Evolutionary conservation across 2,113 vertebrate species (phyloP).

Genomic region (Petromus typicus): DNA sequence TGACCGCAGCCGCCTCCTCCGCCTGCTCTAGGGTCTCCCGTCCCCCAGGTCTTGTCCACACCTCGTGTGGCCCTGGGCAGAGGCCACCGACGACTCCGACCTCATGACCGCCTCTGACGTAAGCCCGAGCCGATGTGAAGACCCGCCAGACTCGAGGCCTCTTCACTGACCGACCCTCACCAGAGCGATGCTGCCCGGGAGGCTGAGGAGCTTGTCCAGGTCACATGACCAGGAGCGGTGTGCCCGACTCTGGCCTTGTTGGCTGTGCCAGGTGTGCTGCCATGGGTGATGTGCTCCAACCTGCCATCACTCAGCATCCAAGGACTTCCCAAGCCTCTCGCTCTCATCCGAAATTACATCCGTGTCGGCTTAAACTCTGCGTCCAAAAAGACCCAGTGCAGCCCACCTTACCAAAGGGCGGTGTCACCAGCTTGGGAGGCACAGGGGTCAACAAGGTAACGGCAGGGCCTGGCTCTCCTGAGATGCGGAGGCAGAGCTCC

Average conservation of each 20-base stretch:
- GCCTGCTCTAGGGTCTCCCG: background rate
- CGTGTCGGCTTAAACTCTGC: background rate
- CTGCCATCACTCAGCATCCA: fast-evolving
- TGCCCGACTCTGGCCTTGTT: background rate
- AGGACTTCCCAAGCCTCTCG: background rate
- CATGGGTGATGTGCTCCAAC: background rate
- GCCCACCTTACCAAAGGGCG: no score
- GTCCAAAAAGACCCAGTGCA: background rate
- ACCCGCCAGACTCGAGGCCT: no score
- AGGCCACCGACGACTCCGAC: no score
- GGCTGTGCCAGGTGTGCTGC: fast-evolving
- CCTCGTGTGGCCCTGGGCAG: fast-evolving
- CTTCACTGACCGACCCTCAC: no score
- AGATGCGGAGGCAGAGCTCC: background rate
- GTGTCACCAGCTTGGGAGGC: fast-evolving
- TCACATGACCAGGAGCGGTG: no score
- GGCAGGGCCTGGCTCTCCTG: background rate
- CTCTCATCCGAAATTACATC: background rate
- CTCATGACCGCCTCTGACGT: no score
- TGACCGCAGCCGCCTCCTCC: background rate
- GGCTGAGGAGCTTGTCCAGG: no score
- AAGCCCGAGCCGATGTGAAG: no score
- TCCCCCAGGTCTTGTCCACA: background rate
- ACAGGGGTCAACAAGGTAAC: background rate
- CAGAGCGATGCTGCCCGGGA: no score